Base-by-base conservation (phyloP, 2,797 vertebrate species). In the Thripadectes ignobilis region DNA sequence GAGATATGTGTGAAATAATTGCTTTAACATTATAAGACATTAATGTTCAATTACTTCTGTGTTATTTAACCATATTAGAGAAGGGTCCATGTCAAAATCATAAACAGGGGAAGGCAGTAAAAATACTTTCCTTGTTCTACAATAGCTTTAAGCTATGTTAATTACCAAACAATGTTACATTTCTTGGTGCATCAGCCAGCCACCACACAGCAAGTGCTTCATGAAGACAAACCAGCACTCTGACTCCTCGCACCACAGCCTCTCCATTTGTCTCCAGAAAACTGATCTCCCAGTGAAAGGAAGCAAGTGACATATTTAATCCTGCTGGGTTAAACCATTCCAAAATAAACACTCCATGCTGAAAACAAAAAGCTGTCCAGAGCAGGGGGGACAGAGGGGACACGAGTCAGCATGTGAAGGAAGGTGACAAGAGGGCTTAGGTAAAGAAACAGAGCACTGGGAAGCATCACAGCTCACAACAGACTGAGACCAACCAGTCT, bases 331-430 rank as follows among this genome's bases (percentile, higher is more conserved):
- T 49, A 63, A 68, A 29, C 12, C 24, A 19, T 22, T 57, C 2
- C 1, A 12, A 41, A 84, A 57, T 18, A 75, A 78, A 19, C 3
- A 8, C 19, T 73, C 24, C 55, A 72, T 9, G 26, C 3, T 26
- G 14, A 41, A 85, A 74, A 63, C 0, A 0, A 41, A 74, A 52
- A 63, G 27, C 26, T 7, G 2, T 22, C 5, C 16, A 32, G 23
- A 48, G 54, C 39, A 62, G 1, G 1, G 8, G 2, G 4, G 26
- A 4, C 15, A 5, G 29, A 15, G 3, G 6, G 12, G 8, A 34
- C 1, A 3, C 1, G 2, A 79, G 14, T 16, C 5, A 7, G 12
- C 1, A 5, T 0, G 4, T 8, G 22, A 38, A 48, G 7, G 34
- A 86, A 58, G 34, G 16, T 10, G 32, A 43, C 12, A 34, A 20